A percentile compares a stretch with the other conserved stretches of the same genome.
These are phyloP conservation scores for Fringilla coelebs DNA, from an alignment of 2,797 vertebrate genomes.

Conservation along the genomic window DNA sequence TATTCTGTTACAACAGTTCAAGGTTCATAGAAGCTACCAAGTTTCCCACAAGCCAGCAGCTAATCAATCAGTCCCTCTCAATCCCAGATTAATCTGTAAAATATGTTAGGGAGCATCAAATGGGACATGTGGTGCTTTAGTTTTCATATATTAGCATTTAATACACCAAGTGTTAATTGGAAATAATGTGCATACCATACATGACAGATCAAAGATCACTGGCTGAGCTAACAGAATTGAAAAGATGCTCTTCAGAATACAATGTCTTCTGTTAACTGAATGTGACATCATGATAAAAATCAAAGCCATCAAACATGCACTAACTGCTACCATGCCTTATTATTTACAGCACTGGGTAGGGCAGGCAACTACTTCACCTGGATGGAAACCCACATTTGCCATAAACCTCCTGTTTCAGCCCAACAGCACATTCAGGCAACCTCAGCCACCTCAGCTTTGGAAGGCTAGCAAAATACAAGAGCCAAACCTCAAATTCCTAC, in stretches of 20 bases:
- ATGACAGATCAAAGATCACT: not conserved
- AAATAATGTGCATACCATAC: not conserved
- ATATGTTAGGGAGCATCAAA: not conserved
- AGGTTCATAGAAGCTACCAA: not conserved
- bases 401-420: not conserved
- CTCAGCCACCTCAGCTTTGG: not conserved
- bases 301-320: not conserved
- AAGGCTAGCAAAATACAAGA: not conserved
- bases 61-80: not conserved
- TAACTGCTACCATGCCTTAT: not conserved
- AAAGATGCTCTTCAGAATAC: not conserved
- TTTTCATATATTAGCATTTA: not conserved
- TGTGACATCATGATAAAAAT: not conserved
- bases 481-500: not conserved
- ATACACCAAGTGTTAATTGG: not conserved
- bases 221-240: not conserved
- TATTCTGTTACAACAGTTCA: not conserved
- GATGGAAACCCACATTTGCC: not conserved
- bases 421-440: not conserved
- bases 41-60: not conserved
- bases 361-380: not conserved
- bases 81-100: not conserved
- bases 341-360: not conserved
- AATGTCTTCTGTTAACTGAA: not conserved
- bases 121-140: not conserved